These are phyloP conservation scores for Crossaster papposus DNA, from an alignment of 53 echinoderm and acorn worm species.

Conservation along the genomic window DNA sequence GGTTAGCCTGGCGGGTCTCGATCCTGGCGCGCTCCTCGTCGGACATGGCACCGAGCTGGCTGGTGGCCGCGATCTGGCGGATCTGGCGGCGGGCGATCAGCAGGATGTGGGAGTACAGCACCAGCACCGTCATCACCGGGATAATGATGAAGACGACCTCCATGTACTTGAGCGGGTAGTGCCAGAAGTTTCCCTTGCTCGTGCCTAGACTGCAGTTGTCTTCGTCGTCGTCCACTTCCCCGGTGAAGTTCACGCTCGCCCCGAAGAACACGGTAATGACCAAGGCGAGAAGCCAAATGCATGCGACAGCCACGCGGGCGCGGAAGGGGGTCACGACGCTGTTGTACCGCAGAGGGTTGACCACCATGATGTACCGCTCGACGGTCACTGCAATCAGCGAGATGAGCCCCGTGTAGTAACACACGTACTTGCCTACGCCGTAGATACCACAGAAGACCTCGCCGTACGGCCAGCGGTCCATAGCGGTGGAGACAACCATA, in stretches of 20 bases:
- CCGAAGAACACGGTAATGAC: conserved; percentile 27
- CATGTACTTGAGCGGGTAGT: conserved; percentile 51
- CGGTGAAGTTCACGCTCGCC: conserved; percentile 15
- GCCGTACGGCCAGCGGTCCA: conserved; percentile 51
- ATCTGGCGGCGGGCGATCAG: conserved; percentile 38
- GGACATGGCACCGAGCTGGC: not conserved
- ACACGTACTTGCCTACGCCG: conserved; percentile 46
- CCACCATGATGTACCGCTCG: conserved; percentile 45
- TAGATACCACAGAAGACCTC: conserved; percentile 17
- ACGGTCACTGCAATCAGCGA: conserved; percentile 6
- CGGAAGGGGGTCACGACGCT: conserved; percentile 21
- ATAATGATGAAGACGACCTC: conserved; percentile 33
- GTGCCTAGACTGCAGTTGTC: conserved; percentile 52
- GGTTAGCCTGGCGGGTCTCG: conserved; percentile 9
- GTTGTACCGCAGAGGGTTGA: conserved; percentile 21
- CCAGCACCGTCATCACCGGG: not conserved
- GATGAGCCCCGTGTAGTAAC: conserved; percentile 33
- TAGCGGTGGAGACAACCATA: conserved; percentile 34
- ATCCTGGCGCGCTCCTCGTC: not conserved
- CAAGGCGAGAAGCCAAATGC: conserved; percentile 35
- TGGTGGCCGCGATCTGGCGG: conserved; percentile 15
- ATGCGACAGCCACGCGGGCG: conserved; percentile 13
- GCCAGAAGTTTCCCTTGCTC: conserved; percentile 12
- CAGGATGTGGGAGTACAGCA: conserved; percentile 33
- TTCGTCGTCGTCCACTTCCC: conserved; percentile 33